Base-by-base conservation (phyloP, 2,113 vertebrate genomes). In the Campylorhamphus procurvoides region DNA sequence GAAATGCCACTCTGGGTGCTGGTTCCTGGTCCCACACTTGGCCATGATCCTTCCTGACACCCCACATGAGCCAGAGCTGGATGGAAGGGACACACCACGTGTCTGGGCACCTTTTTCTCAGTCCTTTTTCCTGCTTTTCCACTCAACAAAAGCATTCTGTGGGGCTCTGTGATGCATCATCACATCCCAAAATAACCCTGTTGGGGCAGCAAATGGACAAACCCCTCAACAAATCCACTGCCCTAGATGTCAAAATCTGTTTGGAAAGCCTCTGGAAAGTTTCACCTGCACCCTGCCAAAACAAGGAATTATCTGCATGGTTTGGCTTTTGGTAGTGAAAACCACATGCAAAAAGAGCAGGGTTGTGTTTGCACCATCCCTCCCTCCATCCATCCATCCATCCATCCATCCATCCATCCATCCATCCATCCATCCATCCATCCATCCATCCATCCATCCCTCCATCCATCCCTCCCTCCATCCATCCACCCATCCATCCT, bases 101-200 rank as follows among this genome's bases (percentile, higher is more conserved):
- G 6, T 19, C 13, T 0, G 0, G 31, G 28, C 12, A 35, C 25
- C 6, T 22, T 72, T 66, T 31, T 19, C 63, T 55, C 63, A 35
- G 44, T 31, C 29, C 4, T 12, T 12, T 92, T 17, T 3, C 17
- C 22, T 42, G 59, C 53, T 67, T 67, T 72, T 46, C 69, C 19
- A 19, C 31, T 63, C 4, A 0, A 44, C 6, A 12, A 42, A 68
- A 64, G 23, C 47, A 4, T 59, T 37, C n/a, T 3, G 12, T 6
- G 23, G 39, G 50, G 22, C 37, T 44, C 10, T 27, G 2, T 10
- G 6, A 23, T 1, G 1, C n/a, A 35, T 17, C 6, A 1, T 12
- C 4, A 2, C 33, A 46, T 27, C 71, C 9, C n/a, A 58, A 77
- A 77, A 52, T 25, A 52, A 33, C 28, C 19, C 37, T 3, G 1